phyloP scores from a whole-genome alignment of 2,797 vertebrate genomes.

The Iguana delicatissima region DNA sequence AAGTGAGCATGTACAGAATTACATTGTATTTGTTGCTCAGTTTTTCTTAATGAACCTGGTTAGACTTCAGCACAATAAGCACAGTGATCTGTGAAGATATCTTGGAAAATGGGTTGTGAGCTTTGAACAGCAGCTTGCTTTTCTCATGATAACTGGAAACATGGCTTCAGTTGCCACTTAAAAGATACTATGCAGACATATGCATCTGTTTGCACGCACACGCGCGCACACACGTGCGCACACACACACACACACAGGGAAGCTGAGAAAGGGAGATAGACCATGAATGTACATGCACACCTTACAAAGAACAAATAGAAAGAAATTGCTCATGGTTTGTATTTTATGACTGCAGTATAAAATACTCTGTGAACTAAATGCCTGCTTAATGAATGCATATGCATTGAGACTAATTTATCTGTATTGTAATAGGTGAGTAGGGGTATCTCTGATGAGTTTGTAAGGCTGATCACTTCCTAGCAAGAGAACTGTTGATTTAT shows the following conservation, averaged over 20 bases:
- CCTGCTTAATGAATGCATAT: slow-evolving; percentile 22
- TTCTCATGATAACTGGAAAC: not conserved
- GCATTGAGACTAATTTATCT: slow-evolving; percentile 28
- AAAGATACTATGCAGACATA: not conserved
- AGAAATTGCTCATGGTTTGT: not conserved
- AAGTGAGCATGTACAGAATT: not conserved
- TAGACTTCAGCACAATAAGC: not conserved
- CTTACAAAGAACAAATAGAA: not conserved
- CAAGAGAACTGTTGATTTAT: slow-evolving; percentile 17
- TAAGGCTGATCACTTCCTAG: slow-evolving; percentile 15
- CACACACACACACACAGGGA: not conserved
- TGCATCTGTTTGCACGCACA: not conserved
- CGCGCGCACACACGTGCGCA: not conserved
- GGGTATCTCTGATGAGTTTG: not conserved
- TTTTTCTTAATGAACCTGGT: not conserved
- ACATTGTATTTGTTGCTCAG: not conserved
- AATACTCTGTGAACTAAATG: slow-evolving; percentile 21
- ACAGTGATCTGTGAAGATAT: not conserved
- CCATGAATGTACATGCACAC: not conserved
- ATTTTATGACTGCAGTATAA: not conserved
- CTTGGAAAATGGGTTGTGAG: slow-evolving; percentile 16
- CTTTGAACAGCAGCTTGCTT: slow-evolving; percentile 3
- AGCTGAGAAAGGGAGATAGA: too few relatives aligned
- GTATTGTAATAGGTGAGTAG: slow-evolving; percentile 16
- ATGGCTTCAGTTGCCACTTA: not conserved